Base-by-base conservation (phyloP, 2,113 vertebrate genomes). In the Canis aureus region DNA sequence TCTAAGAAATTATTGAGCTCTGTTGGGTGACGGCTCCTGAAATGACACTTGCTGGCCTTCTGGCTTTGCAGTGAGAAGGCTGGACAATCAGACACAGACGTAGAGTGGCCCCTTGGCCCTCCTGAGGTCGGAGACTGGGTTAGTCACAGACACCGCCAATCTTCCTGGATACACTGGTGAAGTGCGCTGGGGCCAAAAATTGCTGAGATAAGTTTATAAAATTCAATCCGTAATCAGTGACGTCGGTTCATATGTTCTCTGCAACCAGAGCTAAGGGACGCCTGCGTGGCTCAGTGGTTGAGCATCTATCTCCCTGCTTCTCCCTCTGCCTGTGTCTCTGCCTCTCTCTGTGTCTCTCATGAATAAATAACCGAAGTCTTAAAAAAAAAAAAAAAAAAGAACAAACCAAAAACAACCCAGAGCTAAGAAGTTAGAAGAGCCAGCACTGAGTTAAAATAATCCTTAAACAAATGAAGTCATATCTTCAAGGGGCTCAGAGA, bases 361-460 rank as follows among this genome's bases (percentile, higher is more conserved):
- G 43, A 43, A 43, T 43, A 43, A 43, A 43, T 43, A 43, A 43
- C 43, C 43, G 43, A 43, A 43, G 43, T 43, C 43, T 43, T 43
- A 43, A 43, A 43, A 43, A 43, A 43, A 43, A 43, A 43, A 43
- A 43, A 43, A 43, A 43, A 43, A 43, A 43, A 43, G 43, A 43
- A 43, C 43, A 43, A 43, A 43, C 43, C 43, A 43, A 43, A 43
- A 94, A 85, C 19, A n/a, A 81, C 51, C 2, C 55, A 84, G 22
- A 86, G 23, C 51, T 87, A 11, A 83, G 53, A 64, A 94, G 25
- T 35, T 69, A n/a, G 11, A 25, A 79, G 11, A 81, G 11, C 23
- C 78, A 95, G 23, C 2, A 89, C 11, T 38, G 51, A 55, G 62
- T 91, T 22, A 96, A 91, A 95, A 86, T 32, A 85, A 85, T 51